A percentile compares a stretch with the other conserved stretches of the same genome.
phyloP scores from a whole-genome alignment of 2,113 vertebrate genomes.

The Mus pahari region DNA sequence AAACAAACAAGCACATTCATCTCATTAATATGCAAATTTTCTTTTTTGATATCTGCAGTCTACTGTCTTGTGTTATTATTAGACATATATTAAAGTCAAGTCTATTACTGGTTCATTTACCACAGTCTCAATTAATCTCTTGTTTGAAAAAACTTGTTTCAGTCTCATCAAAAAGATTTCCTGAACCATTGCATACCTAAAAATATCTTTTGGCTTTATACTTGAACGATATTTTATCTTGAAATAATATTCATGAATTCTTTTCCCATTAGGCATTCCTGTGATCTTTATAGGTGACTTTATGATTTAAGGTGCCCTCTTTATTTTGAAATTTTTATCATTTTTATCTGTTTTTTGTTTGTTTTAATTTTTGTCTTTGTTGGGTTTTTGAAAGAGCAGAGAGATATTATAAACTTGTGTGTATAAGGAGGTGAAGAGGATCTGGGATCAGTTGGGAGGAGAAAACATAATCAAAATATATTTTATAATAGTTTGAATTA shows the following conservation, averaged over 20 bases:
- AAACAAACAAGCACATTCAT: background rate
- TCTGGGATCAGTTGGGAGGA: background rate
- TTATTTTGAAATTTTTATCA: constrained; percentile 18
- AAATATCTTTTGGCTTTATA: constrained; percentile 43
- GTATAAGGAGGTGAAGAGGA: background rate
- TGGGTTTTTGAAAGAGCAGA: background rate
- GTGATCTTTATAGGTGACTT: background rate
- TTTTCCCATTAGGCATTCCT: background rate
- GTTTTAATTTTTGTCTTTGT: background rate
- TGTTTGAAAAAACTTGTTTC: constrained; percentile 57
- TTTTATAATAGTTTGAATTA: background rate
- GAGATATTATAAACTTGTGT: background rate
- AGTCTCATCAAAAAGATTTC: constrained; percentile 34
- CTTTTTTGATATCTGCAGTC: background rate
- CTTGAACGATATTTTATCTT: constrained; percentile 35
- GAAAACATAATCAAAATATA: background rate
- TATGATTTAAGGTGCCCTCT: background rate
- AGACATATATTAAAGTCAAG: constrained; percentile 1
- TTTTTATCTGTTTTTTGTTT: background rate
- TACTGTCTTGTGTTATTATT: constrained; percentile 21
- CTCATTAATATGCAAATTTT: background rate
- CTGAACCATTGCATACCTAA: constrained; percentile 3
- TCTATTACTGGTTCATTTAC: constrained; percentile 16
- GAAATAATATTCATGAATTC: background rate
- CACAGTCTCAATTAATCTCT: background rate